A percentile compares a stretch with the other conserved stretches of the same genome.
These are phyloP conservation scores for Neoascia interrupta DNA, from an alignment of 2,888 invertebrate genomes.

Conservation along the genomic window DNA sequence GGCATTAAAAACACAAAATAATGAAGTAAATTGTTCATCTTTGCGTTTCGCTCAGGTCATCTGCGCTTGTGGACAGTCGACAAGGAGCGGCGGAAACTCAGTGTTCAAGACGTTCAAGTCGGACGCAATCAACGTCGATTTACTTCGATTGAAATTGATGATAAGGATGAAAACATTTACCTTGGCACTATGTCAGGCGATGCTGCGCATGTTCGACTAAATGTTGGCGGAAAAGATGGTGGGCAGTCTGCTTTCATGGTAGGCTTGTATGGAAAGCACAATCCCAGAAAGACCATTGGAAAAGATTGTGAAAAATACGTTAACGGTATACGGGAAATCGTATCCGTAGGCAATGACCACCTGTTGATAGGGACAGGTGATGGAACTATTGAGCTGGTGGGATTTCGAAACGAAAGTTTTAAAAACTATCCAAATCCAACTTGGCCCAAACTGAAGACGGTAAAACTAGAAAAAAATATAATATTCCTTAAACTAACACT, in stretches of 20 bases:
- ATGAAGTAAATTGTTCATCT: neutral
- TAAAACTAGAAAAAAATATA: constrained; percentile 71
- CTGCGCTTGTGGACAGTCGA: constrained; percentile 88
- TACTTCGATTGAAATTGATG: constrained; percentile 86
- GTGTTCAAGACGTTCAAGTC: constrained; percentile 86
- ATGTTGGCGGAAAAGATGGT: constrained; percentile 81
- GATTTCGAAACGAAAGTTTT: constrained; percentile 81
- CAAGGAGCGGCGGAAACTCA: constrained; percentile 84
- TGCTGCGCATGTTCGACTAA: constrained; percentile 80
- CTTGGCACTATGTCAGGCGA: constrained; percentile 92
- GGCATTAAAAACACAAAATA: no score
- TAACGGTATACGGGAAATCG: constrained; percentile 83
- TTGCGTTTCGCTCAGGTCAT: constrained; percentile 80
- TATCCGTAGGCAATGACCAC: constrained; percentile 83
- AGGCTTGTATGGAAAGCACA: constrained; percentile 80
- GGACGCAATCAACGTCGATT: constrained; percentile 90
- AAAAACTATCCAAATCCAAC: constrained; percentile 81
- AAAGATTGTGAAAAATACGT: constrained; percentile 79
- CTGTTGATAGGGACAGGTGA: constrained; percentile 91
- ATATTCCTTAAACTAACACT: neutral
- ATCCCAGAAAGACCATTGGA: constrained; percentile 76
- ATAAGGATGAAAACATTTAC: constrained; percentile 86
- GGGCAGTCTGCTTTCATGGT: constrained; percentile 78
- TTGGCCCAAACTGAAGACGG: constrained; percentile 82
- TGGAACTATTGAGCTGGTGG: constrained; percentile 88